Base-by-base conservation (phyloP, 2,113 vertebrate genomes). In the Pteronura brasiliensis region DNA sequence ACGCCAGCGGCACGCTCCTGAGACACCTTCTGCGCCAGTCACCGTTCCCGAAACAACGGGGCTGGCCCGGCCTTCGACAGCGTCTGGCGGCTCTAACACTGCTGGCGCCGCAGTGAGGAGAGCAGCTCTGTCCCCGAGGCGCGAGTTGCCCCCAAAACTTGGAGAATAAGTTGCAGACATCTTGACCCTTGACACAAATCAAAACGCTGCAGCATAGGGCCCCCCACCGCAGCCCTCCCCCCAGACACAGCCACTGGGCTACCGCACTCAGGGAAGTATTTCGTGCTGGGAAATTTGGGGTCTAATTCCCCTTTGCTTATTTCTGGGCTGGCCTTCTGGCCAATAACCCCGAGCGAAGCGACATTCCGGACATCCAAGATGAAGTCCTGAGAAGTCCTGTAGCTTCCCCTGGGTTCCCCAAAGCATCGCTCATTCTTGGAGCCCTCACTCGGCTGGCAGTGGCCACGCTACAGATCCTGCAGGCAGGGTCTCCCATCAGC, bases 201-300 rank as follows among this genome's bases (percentile, higher is more conserved):
- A 15, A 27, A 74, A 42, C 0, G 11, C 21, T 13, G 21, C 36
- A 25, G 71, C 21, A 11, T 11, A 4, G 18, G 36, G n/a, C 21
- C 63, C 63, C 65, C 67, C 21, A 29, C 69, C 36, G 36, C 4
- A 0, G 20, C n/a, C 11, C 1, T 13, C 17, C n/a, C 2, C 69
- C 36, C 21, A 1, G 21, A 12, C 71, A 23, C 2, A 11, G 72
- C 23, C 23, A 1, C 23, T 1, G 0, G 71, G 12, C 39, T 6
- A 14, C 39, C 39, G 3, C 72, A 14, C 39, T 15, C 72, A 4
- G 72, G 39, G 23, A 7, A 13, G 14, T 29, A 14, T 10, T 20
- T 49, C 3, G 42, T 20, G 44, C 74, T 17, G 44, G 44, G 29
- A 49, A 31, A 7, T 47, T 13, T 77, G 74, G 74, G 42, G 6